phyloP scores from a whole-genome alignment of 1,140 invertebrate species.

The Heliconius hewitsoni region DNA sequence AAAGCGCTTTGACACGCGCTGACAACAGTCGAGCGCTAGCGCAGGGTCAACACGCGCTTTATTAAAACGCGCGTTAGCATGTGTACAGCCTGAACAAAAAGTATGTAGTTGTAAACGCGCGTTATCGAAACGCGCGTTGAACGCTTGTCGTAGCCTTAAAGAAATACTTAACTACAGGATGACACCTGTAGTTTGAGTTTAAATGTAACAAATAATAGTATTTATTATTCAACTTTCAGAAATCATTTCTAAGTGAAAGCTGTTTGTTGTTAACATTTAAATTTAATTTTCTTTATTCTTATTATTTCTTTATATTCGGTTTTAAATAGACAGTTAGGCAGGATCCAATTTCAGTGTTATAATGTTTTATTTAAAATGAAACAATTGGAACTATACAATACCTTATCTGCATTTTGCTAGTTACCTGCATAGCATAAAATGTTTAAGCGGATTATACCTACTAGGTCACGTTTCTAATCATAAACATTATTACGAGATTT shows the following conservation, averaged over 20 bases:
- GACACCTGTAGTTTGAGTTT: not conserved
- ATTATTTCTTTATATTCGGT: not conserved
- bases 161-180: not conserved
- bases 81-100: no score
- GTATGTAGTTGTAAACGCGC: no score
- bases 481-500: constrained; percentile 24
- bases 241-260: not conserved
- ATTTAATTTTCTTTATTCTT: not conserved
- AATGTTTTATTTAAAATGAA: not conserved
- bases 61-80: no score
- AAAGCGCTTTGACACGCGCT: no score
- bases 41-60: no score
- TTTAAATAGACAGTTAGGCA: no score
- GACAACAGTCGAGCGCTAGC: no score
- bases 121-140: no score
- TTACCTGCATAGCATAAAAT: constrained; percentile 22
- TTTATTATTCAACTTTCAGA: not conserved
- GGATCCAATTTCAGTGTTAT: no score
- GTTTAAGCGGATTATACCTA: constrained; percentile 14
- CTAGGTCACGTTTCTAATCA: constrained; percentile 30
- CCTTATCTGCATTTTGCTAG: not conserved
- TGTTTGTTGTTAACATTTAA: not conserved
- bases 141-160: not conserved
- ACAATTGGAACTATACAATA: not conserved
- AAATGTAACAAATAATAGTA: not conserved